Evolutionary conservation across 2,797 vertebrate genomes (phyloP).

Genomic region (Choloepus didactylus): DNA sequence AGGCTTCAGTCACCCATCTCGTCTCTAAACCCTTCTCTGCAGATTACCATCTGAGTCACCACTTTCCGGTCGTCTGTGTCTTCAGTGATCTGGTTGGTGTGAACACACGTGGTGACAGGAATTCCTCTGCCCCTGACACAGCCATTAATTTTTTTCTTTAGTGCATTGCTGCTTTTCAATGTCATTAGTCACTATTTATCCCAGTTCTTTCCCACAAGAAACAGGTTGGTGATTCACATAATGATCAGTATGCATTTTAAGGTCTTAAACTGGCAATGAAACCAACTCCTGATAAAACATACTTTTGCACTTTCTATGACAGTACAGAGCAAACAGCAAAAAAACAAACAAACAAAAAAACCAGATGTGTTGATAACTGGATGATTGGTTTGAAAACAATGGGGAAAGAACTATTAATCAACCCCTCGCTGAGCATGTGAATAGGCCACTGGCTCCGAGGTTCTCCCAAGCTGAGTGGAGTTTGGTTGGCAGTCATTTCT

Average conservation of each 20-base stretch:
- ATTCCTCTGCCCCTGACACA: slow-evolving; percentile 23
- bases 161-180: slow-evolving; percentile 59
- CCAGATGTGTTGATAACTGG: background rate
- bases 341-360: background rate
- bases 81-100: background rate
- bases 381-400: background rate
- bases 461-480: background rate
- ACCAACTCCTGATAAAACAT: background rate
- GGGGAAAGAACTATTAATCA: background rate
- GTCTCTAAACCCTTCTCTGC: background rate
- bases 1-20: background rate
- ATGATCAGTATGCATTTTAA: slow-evolving; percentile 25
- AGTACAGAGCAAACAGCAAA: background rate
- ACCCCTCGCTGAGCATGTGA: background rate
- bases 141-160: slow-evolving; percentile 60
- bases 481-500: background rate
- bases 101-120: background rate
- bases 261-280: slow-evolving; percentile 3
- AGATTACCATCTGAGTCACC: background rate
- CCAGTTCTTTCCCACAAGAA: slow-evolving; percentile 74
- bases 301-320: background rate
- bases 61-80: background rate
- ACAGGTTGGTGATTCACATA: slow-evolving; percentile 76
- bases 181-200: slow-evolving; percentile 68
- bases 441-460: background rate